A percentile compares a stretch with the other conserved stretches of the same genome.
Evolutionary conservation across 2,888 invertebrate genomes (phyloP).

Genomic region (Mycalesis mineus): DNA sequence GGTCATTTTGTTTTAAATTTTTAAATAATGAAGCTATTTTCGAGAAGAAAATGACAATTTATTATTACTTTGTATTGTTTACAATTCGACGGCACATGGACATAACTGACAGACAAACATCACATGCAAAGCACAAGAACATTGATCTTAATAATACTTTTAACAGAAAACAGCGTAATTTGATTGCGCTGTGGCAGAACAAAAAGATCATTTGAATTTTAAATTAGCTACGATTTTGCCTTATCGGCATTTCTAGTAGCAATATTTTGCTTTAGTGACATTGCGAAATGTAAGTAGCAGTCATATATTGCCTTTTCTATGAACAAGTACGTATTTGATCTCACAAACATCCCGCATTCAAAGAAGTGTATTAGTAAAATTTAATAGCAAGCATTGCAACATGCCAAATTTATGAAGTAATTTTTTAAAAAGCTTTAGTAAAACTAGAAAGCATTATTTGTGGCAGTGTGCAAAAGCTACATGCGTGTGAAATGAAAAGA

Average conservation of each 20-base stretch:
- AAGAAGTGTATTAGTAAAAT: constrained; percentile 31
- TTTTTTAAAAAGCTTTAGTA: constrained; percentile 11
- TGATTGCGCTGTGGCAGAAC: constrained; percentile 17
- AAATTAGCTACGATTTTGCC: constrained; percentile 32
- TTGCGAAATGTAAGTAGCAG: constrained; percentile 38
- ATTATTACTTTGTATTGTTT: too few relatives aligned
- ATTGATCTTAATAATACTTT: constrained; percentile 40
- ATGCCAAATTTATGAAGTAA: neutral
- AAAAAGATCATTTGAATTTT: constrained; percentile 46
- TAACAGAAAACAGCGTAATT: constrained; percentile 11
- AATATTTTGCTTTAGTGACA: constrained; percentile 46
- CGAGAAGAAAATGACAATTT: too few relatives aligned
- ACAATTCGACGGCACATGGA: constrained; percentile 2
- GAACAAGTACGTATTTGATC: constrained; percentile 38
- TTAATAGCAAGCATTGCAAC: constrained; percentile 8
- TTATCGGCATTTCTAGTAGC: constrained; percentile 27
- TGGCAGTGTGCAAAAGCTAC: constrained; percentile 28
- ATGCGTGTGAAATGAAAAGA: constrained; percentile 26
- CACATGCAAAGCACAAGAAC: constrained; percentile 35
- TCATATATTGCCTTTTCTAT: constrained; percentile 46
- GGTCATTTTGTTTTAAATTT: too few relatives aligned
- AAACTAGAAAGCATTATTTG: constrained; percentile 25
- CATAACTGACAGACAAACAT: constrained; percentile 38
- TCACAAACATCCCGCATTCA: constrained; percentile 63
- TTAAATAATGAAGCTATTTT: too few relatives aligned